Conservation (phyloP, 2,113 vertebrate species). For the Enhydra lutris region DNA sequence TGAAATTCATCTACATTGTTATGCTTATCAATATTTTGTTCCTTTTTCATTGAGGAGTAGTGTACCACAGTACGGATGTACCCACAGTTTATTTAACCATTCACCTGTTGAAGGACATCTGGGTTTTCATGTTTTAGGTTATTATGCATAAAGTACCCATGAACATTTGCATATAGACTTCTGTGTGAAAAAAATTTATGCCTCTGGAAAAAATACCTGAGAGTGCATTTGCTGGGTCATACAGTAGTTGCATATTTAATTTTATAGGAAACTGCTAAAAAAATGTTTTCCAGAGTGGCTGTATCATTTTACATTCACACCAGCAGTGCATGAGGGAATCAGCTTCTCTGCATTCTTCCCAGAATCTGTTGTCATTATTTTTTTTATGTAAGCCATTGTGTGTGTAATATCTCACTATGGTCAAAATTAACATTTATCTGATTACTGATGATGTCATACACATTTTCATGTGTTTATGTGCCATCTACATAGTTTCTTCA, state of each 20-base stretch:
- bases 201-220: not conserved
- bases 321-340: not conserved
- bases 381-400: not conserved
- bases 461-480: not conserved
- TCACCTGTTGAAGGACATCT: not conserved
- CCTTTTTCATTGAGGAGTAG: not conserved
- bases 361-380: not conserved
- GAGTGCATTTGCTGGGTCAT: not conserved
- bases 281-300: not conserved
- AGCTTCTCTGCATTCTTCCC: not conserved
- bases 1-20: not conserved
- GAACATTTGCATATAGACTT: not conserved
- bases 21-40: not conserved
- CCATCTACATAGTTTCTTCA: not conserved
- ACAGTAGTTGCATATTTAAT: not conserved
- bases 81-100: not conserved
- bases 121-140: not conserved
- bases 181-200: not conserved
- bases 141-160: not conserved
- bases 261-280: not conserved
- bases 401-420: not conserved
- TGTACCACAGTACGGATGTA: not conserved
- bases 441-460: not conserved
- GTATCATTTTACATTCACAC: not conserved
- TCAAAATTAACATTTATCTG: constrained; percentile 4